A percentile compares a stretch with the other conserved stretches of the same genome.
Evolutionary conservation across 2,888 invertebrate species (phyloP).

Genomic region (Taphrorychus bicolor): DNA sequence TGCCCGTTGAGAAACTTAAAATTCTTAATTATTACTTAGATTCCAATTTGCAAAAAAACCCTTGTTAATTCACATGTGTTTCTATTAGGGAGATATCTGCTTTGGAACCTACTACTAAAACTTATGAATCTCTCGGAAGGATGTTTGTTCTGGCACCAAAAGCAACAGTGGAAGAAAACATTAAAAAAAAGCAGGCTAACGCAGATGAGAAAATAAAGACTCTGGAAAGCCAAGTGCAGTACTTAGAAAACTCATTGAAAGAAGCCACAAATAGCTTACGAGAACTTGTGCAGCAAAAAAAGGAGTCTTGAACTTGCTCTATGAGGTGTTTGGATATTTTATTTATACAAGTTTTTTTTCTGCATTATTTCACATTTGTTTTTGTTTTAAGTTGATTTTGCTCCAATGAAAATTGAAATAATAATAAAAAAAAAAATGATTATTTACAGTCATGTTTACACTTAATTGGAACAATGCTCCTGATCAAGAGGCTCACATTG

Average conservation of each 20-base stretch:
- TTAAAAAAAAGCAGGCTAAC: constrained; percentile 66
- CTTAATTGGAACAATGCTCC: no score
- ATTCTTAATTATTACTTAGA: no score
- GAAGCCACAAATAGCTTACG: constrained; percentile 86
- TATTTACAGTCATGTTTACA: no score
- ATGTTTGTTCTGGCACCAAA: constrained; percentile 81
- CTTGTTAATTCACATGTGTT: constrained; percentile 23
- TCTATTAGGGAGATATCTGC: constrained; percentile 65
- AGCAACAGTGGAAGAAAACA: constrained; percentile 68
- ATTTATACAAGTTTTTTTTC: background rate
- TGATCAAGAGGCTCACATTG: no score
- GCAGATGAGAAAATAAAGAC: constrained; percentile 74
- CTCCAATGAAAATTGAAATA: no score
- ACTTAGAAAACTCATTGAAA: constrained; percentile 80
- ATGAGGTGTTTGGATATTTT: background rate
- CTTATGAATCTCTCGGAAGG: constrained; percentile 83
- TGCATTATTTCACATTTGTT: background rate
- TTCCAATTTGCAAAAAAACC: background rate
- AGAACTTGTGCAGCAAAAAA: constrained; percentile 79
- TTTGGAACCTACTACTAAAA: constrained; percentile 70
- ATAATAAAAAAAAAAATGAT: no score
- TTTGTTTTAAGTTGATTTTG: no score
- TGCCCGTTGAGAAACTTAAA: background rate
- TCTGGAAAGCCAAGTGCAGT: constrained; percentile 77
- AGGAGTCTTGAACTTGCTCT: constrained; percentile 55